A percentile compares a stretch with the other conserved stretches of the same genome.
These are phyloP conservation scores for Neopipo cinnamomea DNA, from an alignment of 2,113 vertebrate species.

Conservation along the genomic window DNA sequence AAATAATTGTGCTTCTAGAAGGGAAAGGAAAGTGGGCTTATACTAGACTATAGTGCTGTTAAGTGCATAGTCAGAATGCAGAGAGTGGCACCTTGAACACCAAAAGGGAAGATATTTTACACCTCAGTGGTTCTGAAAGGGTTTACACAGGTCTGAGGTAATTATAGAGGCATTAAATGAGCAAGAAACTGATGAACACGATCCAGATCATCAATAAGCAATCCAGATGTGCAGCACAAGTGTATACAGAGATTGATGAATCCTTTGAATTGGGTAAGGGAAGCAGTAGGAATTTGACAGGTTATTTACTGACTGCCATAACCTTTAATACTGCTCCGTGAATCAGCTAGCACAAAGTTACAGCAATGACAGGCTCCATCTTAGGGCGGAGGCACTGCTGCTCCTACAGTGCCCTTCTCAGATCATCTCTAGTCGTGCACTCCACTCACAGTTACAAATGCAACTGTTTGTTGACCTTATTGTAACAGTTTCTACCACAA, in stretches of 20 bases:
- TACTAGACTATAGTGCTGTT: not conserved
- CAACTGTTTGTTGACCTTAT: not conserved
- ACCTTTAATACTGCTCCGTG: slow-evolving; percentile 61
- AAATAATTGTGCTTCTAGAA: not conserved
- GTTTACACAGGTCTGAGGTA: slow-evolving; percentile 50
- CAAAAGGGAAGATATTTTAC: slow-evolving; percentile 42
- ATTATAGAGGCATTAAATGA: slow-evolving; percentile 66
- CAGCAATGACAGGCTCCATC: not conserved
- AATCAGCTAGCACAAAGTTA: slow-evolving; percentile 50
- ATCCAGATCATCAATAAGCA: slow-evolving; percentile 64
- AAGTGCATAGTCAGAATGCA: not conserved
- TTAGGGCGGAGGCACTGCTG: not conserved
- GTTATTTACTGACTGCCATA: slow-evolving; percentile 69
- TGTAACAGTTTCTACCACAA: not conserved
- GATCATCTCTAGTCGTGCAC: not conserved
- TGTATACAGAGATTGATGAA: slow-evolving; percentile 66
- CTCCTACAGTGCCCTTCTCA: slow-evolving; percentile 15
- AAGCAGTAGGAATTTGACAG: slow-evolving; percentile 65
- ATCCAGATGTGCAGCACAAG: slow-evolving; percentile 62
- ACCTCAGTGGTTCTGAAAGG: slow-evolving; percentile 45
- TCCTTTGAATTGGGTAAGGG: slow-evolving; percentile 58
- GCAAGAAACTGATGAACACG: slow-evolving; percentile 52
- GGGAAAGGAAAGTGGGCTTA: not conserved
- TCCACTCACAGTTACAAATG: not conserved
- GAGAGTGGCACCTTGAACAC: not conserved